phyloP scores from a whole-genome alignment of 2,888 invertebrate species.

The Synergus gifuensis region DNA sequence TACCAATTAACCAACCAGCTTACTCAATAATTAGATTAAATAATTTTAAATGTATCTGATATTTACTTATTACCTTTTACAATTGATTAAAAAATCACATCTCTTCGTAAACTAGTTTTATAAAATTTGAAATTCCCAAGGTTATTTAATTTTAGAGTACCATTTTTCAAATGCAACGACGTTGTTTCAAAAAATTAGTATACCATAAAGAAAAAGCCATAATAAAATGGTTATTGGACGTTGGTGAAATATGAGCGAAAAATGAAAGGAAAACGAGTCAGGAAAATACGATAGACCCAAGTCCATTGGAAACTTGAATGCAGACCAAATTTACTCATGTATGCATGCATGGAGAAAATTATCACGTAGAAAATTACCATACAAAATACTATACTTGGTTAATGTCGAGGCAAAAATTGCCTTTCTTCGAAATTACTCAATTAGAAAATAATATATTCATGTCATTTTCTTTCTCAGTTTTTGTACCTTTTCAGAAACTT shows the following conservation, averaged over 20 bases:
- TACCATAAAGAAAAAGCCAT: background rate
- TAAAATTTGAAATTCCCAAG: background rate
- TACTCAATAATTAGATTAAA: background rate
- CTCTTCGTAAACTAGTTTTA: background rate
- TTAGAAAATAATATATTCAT: background rate
- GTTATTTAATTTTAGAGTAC: background rate
- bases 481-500: background rate
- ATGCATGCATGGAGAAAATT: conserved; percentile 4
- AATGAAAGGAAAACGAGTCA: background rate
- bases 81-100: background rate
- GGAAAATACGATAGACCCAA: background rate
- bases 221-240: conserved; percentile 20
- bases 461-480: background rate
- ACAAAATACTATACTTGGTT: background rate
- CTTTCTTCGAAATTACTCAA: background rate
- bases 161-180: background rate
- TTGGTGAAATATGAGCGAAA: background rate
- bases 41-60: background rate
- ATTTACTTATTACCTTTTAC: background rate
- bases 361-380: background rate
- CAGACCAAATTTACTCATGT: background rate
- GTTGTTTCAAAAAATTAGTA: background rate
- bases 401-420: background rate
- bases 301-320: conserved; percentile 5
- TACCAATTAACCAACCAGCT: background rate